Evolutionary conservation across 2,113 vertebrate species (phyloP), one percentile per base, ranked within the genome.

Genomic region (Erinaceus europaeus): DNA sequence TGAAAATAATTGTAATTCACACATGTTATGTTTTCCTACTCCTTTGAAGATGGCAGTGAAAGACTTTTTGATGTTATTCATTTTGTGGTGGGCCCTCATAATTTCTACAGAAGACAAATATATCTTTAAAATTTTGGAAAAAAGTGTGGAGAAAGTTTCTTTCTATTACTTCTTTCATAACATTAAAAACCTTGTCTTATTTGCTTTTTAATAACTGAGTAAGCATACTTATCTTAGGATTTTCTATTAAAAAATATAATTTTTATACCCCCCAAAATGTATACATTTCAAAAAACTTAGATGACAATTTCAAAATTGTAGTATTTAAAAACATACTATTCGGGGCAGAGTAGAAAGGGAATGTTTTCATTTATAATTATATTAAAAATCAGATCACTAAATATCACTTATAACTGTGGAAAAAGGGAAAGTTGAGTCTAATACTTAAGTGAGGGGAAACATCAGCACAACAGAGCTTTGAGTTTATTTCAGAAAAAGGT

Each of bases 21-120:
- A 61, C 0, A 53, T 46, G 3, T 84, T 9, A 1, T 88, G 12
- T 91, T 94, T 92, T 91, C 82, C 48, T 93, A 20, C 20, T 84
- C 71, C 50, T 46, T 73, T 76, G 11, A 93, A 87, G 20, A 6
- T 20, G 52, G 3, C 61, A 68, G 42, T 59, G 32, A 88, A 1
- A 46, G 29, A 6, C 42, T 94, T 92, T 89, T 86, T 23, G 78
- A 23, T 34, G 21, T 14, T 85, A 83, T 50, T 52, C 27, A 86
- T 91, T 72, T 90, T 90, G 42, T 42, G 36, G 65, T 36, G 76
- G 52, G 86, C 89, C 46, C 46, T 83, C 40, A 67, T 87, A 90
- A 55, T 90, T 83, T 92, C 50, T 84, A 68, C 27, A 76, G 57
- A 59, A 86, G 62, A 85, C 67, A 71, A 84, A 79, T 76, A 92